These are phyloP conservation scores for Euphysa ruthae DNA, from an alignment of 30 jellyfish, hydroid and myxozoan species.

Conservation along the genomic window DNA sequence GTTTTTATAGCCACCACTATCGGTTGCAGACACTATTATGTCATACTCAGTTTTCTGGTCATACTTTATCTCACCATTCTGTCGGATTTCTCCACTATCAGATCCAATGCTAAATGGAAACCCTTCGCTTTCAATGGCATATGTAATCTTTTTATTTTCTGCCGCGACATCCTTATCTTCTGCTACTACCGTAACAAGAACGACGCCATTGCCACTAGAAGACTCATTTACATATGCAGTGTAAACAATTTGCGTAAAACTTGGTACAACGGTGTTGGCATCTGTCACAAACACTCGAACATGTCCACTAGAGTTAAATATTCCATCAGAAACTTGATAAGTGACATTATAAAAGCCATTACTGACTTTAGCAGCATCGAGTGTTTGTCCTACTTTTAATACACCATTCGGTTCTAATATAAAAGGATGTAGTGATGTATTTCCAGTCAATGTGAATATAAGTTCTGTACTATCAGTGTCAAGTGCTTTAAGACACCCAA, in stretches of 20 bases:
- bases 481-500: conserved; percentile 10
- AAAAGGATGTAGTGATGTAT: neutral
- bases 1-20: conserved; percentile 38
- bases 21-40: conserved; percentile 63
- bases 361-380: neutral
- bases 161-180: conserved; percentile 25
- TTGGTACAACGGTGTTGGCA: neutral
- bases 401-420: conserved; percentile 14
- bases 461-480: neutral
- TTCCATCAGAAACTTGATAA: conserved; percentile 20
- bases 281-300: conserved; percentile 4
- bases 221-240: conserved; percentile 1
- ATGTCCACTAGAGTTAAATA: neutral
- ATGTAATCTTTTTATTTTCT: conserved; percentile 9
- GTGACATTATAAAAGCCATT: neutral
- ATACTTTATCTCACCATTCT: conserved; percentile 8
- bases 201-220: neutral
- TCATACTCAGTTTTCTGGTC: conserved; percentile 29
- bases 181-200: conserved; percentile 16
- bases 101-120: conserved; percentile 17
- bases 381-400: neutral
- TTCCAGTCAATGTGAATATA: conserved; percentile 1
- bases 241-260: neutral
- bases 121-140: conserved; percentile 11
- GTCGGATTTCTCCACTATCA: conserved; percentile 6